These are phyloP conservation scores for Sthenelais limicola DNA, from an alignment of 2,888 invertebrate species.

Conservation along the genomic window DNA sequence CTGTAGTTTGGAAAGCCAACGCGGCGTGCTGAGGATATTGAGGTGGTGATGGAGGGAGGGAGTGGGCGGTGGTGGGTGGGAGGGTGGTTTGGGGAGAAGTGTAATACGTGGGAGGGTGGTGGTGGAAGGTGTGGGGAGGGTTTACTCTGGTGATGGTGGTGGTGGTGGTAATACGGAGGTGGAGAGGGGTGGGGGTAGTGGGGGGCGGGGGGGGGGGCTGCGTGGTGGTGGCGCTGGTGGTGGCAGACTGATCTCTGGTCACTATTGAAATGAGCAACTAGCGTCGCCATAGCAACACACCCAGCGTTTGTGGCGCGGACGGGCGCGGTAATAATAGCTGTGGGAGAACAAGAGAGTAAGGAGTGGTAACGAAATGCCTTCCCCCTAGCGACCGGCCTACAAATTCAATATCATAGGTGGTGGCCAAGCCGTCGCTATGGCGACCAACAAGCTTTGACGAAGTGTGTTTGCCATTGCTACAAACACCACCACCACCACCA, in stretches of 20 bases:
- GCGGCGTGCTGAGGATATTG: not conserved
- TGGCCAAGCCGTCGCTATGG: constrained; percentile 11
- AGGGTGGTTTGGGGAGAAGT: constrained; percentile 12
- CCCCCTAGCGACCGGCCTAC: constrained; percentile 21
- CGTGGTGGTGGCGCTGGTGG: not conserved
- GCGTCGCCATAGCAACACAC: constrained; percentile 26
- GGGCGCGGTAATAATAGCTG: not conserved
- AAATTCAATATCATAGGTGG: constrained; percentile 23
- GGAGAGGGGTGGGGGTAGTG: constrained; percentile 13
- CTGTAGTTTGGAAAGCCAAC: constrained; percentile 5
- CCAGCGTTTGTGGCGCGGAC: constrained; percentile 22
- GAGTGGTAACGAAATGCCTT: constrained; percentile 4
- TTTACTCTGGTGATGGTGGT: too few species aligned
- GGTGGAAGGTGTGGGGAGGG: too few species aligned
- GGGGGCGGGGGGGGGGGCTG: constrained; percentile 5
- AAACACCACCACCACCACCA: too few species aligned
- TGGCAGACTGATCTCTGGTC: not conserved
- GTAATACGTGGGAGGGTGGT: too few species aligned
- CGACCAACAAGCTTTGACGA: constrained; percentile 4
- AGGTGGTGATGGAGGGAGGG: constrained; percentile 8
- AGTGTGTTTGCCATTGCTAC: constrained; percentile 23
- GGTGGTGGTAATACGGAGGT: not conserved
- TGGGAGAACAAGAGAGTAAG: not conserved
- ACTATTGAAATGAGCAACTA: constrained; percentile 36
- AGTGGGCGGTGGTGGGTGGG: constrained; percentile 6